These are phyloP conservation scores for Anguilla japonica DNA, from an alignment of 2,113 vertebrate species.

Conservation along the genomic window DNA sequence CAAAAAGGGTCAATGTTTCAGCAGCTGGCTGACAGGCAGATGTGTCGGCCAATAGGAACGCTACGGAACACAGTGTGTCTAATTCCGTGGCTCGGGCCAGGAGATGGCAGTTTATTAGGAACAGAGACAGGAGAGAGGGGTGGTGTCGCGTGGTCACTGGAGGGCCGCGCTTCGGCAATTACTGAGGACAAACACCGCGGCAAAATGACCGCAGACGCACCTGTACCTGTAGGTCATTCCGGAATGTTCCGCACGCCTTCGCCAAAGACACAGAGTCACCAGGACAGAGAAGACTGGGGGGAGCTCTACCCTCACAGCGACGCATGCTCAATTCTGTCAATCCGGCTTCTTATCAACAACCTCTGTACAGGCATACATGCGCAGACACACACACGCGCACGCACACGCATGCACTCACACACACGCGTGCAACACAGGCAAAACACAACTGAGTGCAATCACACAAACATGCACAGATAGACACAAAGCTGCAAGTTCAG, in stretches of 20 bases:
- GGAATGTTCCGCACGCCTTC: neutral
- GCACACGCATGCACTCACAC: too few relatives aligned
- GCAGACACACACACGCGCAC: too few relatives aligned
- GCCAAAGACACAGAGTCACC: neutral
- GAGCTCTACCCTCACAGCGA: neutral
- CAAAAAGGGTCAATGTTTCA: slow-evolving; percentile 37
- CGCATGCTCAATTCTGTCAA: too few relatives aligned
- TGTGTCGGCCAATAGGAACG: slow-evolving; percentile 55
- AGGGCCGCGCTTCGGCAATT: slow-evolving; percentile 39
- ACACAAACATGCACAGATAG: too few relatives aligned
- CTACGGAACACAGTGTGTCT: slow-evolving; percentile 57
- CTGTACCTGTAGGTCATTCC: neutral
- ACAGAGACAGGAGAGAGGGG: slow-evolving; percentile 47
- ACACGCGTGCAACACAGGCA: too few relatives aligned
- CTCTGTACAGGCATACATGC: too few relatives aligned
- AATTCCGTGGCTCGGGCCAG: slow-evolving; percentile 70
- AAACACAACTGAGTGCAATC: too few relatives aligned
- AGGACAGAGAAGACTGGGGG: neutral
- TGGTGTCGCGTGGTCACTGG: slow-evolving; percentile 66
- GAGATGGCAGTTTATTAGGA: slow-evolving; percentile 63
- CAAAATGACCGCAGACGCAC: neutral
- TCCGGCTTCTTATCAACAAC: too few relatives aligned
- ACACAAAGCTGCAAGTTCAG: too few relatives aligned
- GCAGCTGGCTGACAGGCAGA: slow-evolving; percentile 58
- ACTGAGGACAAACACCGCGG: neutral